phyloP scores from a whole-genome alignment of 2,113 vertebrate genomes.

The Stomatorhinus ivindoensis region DNA sequence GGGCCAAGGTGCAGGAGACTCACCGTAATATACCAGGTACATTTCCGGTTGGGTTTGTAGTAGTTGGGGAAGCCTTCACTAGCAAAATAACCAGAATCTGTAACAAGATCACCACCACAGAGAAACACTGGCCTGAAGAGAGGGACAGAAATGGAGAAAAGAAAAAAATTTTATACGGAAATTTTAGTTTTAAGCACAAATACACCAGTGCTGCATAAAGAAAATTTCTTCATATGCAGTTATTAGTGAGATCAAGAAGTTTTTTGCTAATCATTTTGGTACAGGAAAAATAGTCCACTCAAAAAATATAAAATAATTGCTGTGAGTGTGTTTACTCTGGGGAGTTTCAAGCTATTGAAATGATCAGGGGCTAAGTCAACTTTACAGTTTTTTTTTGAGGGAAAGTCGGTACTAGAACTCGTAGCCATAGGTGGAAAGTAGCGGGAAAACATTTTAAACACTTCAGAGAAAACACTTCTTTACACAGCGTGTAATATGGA shows the following conservation, averaged over 20 bases:
- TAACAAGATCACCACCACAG: conserved; percentile 75
- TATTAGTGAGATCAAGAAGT: background rate
- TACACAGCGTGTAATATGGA: too few species aligned
- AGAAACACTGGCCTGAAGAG: conserved; percentile 67
- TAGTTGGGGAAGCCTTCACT: conserved; percentile 76
- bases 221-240: background rate
- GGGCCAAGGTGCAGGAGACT: conserved; percentile 34
- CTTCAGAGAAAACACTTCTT: too few species aligned
- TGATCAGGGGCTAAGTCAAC: too few species aligned
- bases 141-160: background rate
- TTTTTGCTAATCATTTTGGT: background rate
- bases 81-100: conserved; percentile 74
- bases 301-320: background rate
- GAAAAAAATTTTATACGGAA: background rate
- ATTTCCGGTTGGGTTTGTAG: conserved; percentile 74
- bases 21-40: conserved; percentile 83
- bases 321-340: background rate
- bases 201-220: background rate
- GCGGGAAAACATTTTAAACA: too few species aligned
- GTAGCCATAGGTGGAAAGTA: too few species aligned
- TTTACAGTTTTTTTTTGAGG: too few species aligned
- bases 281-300: background rate
- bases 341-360: too few species aligned
- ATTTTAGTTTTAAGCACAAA: background rate
- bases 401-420: too few species aligned